Conservation (phyloP, 1,140 invertebrate genomes). For the Hesperophylax magnus region DNA sequence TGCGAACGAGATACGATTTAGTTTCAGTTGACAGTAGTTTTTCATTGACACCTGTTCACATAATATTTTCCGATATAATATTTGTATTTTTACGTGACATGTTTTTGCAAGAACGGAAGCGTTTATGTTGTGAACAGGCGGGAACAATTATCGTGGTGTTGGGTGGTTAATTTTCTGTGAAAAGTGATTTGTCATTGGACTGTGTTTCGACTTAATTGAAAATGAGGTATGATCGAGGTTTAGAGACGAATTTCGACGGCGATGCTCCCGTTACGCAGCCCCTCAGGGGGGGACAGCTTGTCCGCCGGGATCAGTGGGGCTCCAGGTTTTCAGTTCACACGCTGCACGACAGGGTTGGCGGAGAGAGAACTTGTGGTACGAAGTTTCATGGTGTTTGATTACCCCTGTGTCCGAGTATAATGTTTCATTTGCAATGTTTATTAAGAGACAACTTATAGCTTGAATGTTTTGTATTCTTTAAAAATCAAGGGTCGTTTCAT, state of each 20-base stretch:
- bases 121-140: neutral
- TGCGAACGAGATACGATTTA: neutral
- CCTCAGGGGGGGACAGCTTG: neutral
- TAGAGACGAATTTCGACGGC: constrained; percentile 54
- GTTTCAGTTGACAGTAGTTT: neutral
- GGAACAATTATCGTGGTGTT: no score
- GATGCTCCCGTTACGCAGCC: constrained; percentile 54
- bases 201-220: neutral
- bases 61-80: neutral
- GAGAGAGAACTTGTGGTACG: constrained; percentile 53
- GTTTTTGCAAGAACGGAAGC: neutral
- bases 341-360: constrained; percentile 45
- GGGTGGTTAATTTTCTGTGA: no score
- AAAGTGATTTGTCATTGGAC: no score
- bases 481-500: no score
- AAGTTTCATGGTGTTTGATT: neutral
- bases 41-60: constrained; percentile 32
- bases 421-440: neutral
- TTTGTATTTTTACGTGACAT: constrained; percentile 21
- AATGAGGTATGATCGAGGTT: constrained; percentile 23
- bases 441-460: neutral
- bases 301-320: constrained; percentile 22
- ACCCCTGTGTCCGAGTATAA: neutral
- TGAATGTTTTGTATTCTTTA: no score
- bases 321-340: constrained; percentile 53